phyloP scores from a whole-genome alignment of 2,797 vertebrate species.

The Betta splendens region DNA sequence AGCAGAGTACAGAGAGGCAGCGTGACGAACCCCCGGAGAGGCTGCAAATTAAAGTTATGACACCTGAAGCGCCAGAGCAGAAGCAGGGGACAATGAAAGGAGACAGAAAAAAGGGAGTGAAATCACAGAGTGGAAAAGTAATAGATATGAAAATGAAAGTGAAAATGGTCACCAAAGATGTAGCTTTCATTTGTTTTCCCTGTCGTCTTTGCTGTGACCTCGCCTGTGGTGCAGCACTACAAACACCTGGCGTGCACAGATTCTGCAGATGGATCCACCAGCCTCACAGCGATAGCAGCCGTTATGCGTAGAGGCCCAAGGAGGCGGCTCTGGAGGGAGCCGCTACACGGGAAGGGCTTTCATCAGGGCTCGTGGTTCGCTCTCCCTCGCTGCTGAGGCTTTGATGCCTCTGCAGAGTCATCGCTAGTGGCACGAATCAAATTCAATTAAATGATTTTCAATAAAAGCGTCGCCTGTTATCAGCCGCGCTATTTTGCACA shows the following conservation, averaged over 20 bases:
- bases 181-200: not conserved
- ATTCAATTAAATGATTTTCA: conserved; percentile 81
- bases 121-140: not conserved
- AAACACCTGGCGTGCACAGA: not conserved
- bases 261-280: conserved; percentile 3
- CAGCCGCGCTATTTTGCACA: conserved; percentile 78
- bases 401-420: conserved; percentile 66
- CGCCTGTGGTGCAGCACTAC: not conserved
- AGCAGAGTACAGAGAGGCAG: conserved; percentile 38
- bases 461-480: conserved; percentile 66
- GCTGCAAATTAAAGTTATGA: conserved; percentile 71
- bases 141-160: conserved; percentile 11
- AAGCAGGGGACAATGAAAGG: conserved; percentile 21
- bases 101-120: not conserved
- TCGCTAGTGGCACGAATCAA: conserved; percentile 76
- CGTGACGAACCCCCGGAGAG: conserved; percentile 56
- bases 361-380: conserved; percentile 29
- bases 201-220: not conserved
- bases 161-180: conserved; percentile 4
- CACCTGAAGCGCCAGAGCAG: conserved; percentile 59
- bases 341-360: conserved; percentile 28
- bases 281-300: not conserved
- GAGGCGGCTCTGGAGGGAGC: conserved; percentile 20
- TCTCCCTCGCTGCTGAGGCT: conserved; percentile 49
- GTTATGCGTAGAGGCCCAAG: not conserved